phyloP scores from a whole-genome alignment of 2,113 vertebrate genomes.

The Cygnus atratus region DNA sequence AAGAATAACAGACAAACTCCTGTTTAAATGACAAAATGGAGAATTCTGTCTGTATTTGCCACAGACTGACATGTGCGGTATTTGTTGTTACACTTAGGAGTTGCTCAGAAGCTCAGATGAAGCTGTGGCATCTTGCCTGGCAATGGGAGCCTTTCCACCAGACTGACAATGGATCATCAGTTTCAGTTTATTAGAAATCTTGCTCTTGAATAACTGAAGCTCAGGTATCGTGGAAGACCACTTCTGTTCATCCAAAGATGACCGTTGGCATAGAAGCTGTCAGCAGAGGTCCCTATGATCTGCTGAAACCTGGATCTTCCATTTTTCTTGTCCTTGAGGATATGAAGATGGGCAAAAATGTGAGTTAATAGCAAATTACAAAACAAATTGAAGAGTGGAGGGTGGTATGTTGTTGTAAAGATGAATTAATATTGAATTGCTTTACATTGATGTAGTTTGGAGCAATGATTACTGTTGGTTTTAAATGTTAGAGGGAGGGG shows the following conservation, averaged over 20 bases:
- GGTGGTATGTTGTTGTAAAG: not conserved
- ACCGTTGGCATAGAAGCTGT: not conserved
- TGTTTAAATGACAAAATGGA: not conserved
- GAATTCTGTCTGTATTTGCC: not conserved
- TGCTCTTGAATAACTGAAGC: not conserved
- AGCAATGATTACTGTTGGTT: not conserved
- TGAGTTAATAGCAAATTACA: not conserved
- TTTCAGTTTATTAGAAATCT: not conserved
- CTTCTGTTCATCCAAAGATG: not conserved
- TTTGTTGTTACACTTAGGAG: not conserved
- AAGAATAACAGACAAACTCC: not conserved
- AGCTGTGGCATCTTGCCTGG: not conserved
- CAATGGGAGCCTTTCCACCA: not conserved
- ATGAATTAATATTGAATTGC: not conserved
- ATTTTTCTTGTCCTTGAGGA: not conserved
- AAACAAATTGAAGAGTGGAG: not conserved
- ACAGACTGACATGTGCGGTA: not conserved
- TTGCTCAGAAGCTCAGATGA: not conserved
- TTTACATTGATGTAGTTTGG: not conserved
- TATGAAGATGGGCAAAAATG: not conserved
- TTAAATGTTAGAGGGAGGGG: not conserved
- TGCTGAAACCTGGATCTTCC: not conserved
- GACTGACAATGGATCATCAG: not conserved
- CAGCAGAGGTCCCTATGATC: constrained; percentile 37
- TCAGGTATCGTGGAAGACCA: not conserved